A percentile compares a stretch with the other conserved stretches of the same genome.
Conservation (phyloP, 1,140 invertebrate species). For the Aethina tumida region DNA sequence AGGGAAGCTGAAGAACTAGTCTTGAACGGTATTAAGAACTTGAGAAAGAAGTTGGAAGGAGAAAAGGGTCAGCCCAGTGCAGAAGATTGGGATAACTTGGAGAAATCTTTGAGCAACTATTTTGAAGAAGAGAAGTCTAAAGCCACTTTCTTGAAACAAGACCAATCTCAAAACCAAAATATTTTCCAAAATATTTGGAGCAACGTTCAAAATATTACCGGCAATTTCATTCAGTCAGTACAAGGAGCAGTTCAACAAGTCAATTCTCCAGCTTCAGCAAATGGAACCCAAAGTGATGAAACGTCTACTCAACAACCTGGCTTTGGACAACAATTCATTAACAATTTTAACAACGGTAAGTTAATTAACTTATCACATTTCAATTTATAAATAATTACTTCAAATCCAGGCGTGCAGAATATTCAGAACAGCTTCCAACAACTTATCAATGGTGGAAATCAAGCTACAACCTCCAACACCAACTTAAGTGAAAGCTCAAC, state of each 20-base stretch:
- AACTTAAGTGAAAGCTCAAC: too few species aligned
- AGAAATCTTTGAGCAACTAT: slow-evolving; percentile 13
- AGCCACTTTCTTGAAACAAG: background rate
- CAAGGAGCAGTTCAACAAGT: background rate
- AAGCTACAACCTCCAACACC: too few species aligned
- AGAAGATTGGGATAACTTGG: slow-evolving; percentile 21
- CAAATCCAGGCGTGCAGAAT: slow-evolving; percentile 12
- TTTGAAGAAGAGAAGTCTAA: slow-evolving; percentile 12
- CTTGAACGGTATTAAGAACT: slow-evolving; percentile 14
- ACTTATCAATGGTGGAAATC: background rate
- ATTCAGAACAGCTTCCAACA: slow-evolving; percentile 7
- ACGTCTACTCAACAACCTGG: slow-evolving; percentile 2
- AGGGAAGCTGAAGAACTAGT: slow-evolving; percentile 14
- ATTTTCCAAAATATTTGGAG: slow-evolving; percentile 14
- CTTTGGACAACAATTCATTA: slow-evolving; percentile 10
- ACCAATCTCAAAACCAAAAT: slow-evolving; percentile 11
- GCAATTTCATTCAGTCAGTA: slow-evolving; percentile 13
- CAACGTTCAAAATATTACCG: slow-evolving; percentile 12
- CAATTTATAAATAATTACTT: background rate
- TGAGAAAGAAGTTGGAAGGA: slow-evolving; percentile 16
- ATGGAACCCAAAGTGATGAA: slow-evolving; percentile 16
- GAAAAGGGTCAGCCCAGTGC: slow-evolving; percentile 12
- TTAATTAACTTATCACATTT: background rate
- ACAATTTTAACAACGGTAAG: slow-evolving; percentile 13
- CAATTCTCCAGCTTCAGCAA: background rate